Evolutionary conservation across 2,113 vertebrate species (phyloP).

Genomic region (Chaetorhynchus papuensis): DNA sequence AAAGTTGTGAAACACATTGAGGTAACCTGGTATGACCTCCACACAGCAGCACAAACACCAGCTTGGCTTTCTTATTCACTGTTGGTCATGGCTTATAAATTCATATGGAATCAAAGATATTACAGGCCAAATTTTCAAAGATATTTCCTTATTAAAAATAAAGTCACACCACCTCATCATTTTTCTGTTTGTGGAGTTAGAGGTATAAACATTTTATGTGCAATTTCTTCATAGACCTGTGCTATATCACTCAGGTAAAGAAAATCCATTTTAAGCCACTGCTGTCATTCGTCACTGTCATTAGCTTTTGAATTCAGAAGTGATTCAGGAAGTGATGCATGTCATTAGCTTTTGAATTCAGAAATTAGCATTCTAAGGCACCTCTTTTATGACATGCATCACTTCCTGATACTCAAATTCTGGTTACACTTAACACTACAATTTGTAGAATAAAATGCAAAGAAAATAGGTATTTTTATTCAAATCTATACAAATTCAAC

Average conservation of each 20-base stretch:
- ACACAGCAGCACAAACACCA: neutral
- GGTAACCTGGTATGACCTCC: neutral
- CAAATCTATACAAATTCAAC: neutral
- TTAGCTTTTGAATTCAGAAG: neutral
- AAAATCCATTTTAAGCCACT: neutral
- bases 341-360: neutral
- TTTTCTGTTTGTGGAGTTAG: neutral
- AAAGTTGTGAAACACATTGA: neutral
- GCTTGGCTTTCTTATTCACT: neutral
- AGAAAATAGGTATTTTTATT: neutral
- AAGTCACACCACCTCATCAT: neutral
- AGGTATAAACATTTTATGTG: neutral
- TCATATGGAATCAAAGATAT: neutral
- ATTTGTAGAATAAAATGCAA: neutral
- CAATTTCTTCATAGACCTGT: neutral
- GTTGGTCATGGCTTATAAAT: neutral
- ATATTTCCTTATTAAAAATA: neutral
- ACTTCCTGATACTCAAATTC: neutral
- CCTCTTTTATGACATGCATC: neutral
- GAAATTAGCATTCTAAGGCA: neutral
- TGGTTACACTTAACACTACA: neutral
- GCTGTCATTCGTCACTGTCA: neutral
- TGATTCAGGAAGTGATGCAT: too few species aligned
- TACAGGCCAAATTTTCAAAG: neutral
- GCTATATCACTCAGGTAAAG: neutral